These are phyloP conservation scores for Epiblema foenella DNA, from an alignment of 2,888 invertebrate genomes.

Conservation along the genomic window DNA sequence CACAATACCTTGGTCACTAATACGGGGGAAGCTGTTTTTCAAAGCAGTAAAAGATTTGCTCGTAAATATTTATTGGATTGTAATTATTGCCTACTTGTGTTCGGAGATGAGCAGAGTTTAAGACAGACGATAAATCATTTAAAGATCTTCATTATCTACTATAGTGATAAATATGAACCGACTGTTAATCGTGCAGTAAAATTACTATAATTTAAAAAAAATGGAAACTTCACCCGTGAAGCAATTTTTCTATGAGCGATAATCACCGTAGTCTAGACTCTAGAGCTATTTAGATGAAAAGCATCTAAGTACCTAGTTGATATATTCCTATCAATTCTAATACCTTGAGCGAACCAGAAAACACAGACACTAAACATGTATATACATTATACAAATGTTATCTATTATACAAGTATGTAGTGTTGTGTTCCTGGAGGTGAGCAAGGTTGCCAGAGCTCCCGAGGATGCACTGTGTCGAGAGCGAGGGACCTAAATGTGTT, in stretches of 20 bases:
- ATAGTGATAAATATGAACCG: constrained; percentile 5
- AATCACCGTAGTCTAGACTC: background rate
- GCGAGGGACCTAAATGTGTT: no score
- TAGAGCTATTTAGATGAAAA: no score
- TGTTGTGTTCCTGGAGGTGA: no score
- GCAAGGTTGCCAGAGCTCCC: no score
- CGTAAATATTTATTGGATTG: constrained; percentile 33
- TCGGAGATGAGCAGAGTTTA: constrained; percentile 1
- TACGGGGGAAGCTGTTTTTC: constrained; percentile 8
- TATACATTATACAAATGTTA: no score
- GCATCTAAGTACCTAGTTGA: no score
- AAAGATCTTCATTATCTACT: constrained; percentile 21
- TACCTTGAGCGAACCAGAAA: no score
- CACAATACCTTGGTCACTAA: constrained; percentile 4
- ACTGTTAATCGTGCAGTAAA: constrained; percentile 8
- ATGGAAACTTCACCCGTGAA: background rate
- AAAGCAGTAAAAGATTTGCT: constrained; percentile 18
- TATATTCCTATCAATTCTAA: no score
- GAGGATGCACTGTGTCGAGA: no score
- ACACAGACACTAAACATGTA: no score
- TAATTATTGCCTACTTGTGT: constrained; percentile 27
- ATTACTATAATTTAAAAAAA: background rate
- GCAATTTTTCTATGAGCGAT: background rate
- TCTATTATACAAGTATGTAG: no score
- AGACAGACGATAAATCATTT: constrained; percentile 17